Evolutionary conservation across 2,888 invertebrate species (phyloP), one percentile per base, ranked within the genome.

Genomic region (Caenorhabditis zanzibari): DNA sequence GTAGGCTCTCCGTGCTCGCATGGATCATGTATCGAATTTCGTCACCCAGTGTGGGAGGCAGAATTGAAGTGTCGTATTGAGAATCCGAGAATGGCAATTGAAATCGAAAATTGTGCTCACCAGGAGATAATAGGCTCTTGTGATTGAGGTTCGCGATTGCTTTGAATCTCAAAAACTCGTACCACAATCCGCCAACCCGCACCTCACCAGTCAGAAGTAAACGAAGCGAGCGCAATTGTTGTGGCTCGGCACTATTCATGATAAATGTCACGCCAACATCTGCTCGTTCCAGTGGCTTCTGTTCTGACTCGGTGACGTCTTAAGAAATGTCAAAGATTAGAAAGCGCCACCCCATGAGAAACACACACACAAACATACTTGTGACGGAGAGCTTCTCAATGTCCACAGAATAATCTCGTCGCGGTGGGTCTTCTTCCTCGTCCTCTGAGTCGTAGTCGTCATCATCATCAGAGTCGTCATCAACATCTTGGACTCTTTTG

Each of bases 111-210:
- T 75, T 61, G 54, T 89, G 89, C 35, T 82, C 64, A 19, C 89
- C 89, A 0, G 89, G 89, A 2, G 85, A 85, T 2, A 88, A 68
- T 9, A 77, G 58, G 3, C 87, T 82, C 14, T 73, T 56, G 9
- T 79, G 63, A 16, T 72, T 71, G 12, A 84, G 73, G 24, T 80
- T 74, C 28, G 88, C 86, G 24, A 89, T 85, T 2, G 89, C 88
- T 54, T 90, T 90, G 84, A 87, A 90, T 10, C 90, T 79, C 2
- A 90, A 58, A 71, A 90, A 90, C 56, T 90, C 90, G 54, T 89
- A 90, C 89, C 89, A 90, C n/a, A 58, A 49, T 12, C 82, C 56
- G 19, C 85, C 85, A 9, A 88, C 89, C 16, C 89, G 79, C 14
- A 81, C 85, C 66, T 88, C 88, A 22, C 88, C 90, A 26, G 73